These are phyloP conservation scores for Cariama cristata DNA, from an alignment of 2,113 vertebrate species.

Conservation along the genomic window DNA sequence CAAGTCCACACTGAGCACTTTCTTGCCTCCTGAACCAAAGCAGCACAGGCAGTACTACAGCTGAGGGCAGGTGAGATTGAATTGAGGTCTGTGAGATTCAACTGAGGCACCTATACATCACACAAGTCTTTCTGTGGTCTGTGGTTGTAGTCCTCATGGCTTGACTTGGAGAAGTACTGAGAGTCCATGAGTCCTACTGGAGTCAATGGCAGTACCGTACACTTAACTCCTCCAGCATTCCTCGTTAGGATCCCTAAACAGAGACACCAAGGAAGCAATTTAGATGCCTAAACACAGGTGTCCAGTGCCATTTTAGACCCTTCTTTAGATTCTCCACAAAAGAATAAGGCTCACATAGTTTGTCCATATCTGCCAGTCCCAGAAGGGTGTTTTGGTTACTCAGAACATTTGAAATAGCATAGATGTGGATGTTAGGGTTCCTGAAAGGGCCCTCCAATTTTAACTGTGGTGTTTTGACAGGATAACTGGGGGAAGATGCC, in stretches of 20 bases:
- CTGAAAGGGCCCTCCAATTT: neutral
- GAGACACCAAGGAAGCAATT: neutral
- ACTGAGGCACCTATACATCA: neutral
- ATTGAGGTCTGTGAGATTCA: neutral
- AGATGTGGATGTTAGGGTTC: neutral
- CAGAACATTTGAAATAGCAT: neutral
- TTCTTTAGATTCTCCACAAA: neutral
- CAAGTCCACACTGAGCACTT: neutral
- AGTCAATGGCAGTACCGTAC: neutral
- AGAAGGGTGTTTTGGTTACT: neutral
- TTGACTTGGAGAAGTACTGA: neutral
- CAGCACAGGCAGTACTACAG: neutral
- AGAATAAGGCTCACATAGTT: neutral
- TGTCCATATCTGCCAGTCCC: neutral
- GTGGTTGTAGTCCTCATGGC: neutral
- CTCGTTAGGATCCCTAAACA: neutral
- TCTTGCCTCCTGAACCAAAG: neutral
- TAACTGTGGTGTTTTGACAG: neutral
- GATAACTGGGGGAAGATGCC: neutral
- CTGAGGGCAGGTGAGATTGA: neutral
- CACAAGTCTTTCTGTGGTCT: neutral
- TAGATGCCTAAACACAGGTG: neutral
- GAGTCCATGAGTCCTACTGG: neutral
- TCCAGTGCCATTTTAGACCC: neutral
- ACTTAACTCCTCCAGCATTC: neutral